Evolutionary conservation across 2,888 invertebrate genomes (phyloP), one percentile per base, ranked within the genome.

Genomic region (Eupithecia pulchellata): DNA sequence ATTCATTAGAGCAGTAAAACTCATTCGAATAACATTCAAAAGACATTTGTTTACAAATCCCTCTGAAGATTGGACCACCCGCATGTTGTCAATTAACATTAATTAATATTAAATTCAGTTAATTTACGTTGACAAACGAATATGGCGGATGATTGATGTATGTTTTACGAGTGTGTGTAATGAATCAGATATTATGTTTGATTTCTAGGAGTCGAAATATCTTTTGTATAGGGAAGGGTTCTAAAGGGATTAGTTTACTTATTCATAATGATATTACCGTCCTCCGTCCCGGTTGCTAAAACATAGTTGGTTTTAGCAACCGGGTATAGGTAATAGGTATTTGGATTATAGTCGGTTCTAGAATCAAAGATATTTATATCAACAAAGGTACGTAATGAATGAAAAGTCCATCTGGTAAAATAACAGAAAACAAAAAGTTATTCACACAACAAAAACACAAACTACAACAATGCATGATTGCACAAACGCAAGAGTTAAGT

Each of bases 71-170:
- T 70, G 69, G 71, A 58, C 75, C 75, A 69, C 77, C 75, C 77
- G 73, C 73, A 69, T 69, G 42, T 66, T 69, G 47, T 34, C 47
- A 72, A 75, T 68, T 70, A 74, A 64, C 70, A 70, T 69, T 75
- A 74, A 78, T 77, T 76, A 76, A 71, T 74, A 71, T 72, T 75
- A 71, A 72, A 75, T 77, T 76, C 60, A 42, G 61, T 68, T 58
- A 63, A 63, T 66, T 68, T 70, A 69, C 66, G 71, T 70, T 62
- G 72, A 74, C 76, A 72, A 65, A 65, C 39, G 61, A 60, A 64
- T 60, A 27, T 67, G 69, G 55, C 8, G 13, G 20, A 71, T 75
- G 75, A 72, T 73, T 42, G 64, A 64, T 69, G 52, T 64, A 11
- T 69, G 27, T 55, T 57, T 64, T 30, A 47, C 52, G 52, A 65